Base-by-base conservation (phyloP, 2,797 vertebrate genomes). In the Taeniopygia guttata region DNA sequence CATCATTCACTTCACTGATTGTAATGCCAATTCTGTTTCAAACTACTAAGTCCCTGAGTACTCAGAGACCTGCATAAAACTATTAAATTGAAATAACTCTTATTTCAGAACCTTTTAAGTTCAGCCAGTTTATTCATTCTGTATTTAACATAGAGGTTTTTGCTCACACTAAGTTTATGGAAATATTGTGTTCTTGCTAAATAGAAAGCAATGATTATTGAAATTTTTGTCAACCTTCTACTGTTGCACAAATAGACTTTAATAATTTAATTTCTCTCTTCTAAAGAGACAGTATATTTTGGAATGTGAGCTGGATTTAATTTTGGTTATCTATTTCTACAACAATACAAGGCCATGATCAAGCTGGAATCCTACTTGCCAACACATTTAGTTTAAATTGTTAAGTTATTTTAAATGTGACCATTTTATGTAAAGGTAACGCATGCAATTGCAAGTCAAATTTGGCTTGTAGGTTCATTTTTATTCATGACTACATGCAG, bases 11-110 rank as follows among this genome's bases (percentile, higher is more conserved):
- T 90, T 40, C 38, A 45, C 74, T 79, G 73, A 95, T 77, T 94
- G 66, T 77, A 86, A 76, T 94, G 87, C 70, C 84, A 90, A 51
- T 85, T 92, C 73, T 63, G 18, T 74, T 92, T 64, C 69, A 88
- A 94, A 87, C 45, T 68, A 55, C 25, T 74, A 86, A 92, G 69
- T 70, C 69, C 64, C 23, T 51, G 42, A 91, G 27, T 91, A 84
- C 51, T 60, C 43, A 89, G 46, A 94, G 60, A 72, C 38, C 23
- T 76, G 46, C 54, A 92, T 27, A 88, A 90, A 87, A 73, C 58
- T 75, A 40, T 70, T 90, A 38, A 38, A 87, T 32, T 88, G 38
- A 87, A 92, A 89, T 68, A 88, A 82, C 23, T 77, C 43, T 63
- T 63, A 60, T 36, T 86, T 78, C 54, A 74, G 42, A 88, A 74